Percentiles rank a stretch among this genome's conserved stretches.
Conservation (phyloP, 2,113 vertebrate species). For the Apodemus sylvaticus region DNA sequence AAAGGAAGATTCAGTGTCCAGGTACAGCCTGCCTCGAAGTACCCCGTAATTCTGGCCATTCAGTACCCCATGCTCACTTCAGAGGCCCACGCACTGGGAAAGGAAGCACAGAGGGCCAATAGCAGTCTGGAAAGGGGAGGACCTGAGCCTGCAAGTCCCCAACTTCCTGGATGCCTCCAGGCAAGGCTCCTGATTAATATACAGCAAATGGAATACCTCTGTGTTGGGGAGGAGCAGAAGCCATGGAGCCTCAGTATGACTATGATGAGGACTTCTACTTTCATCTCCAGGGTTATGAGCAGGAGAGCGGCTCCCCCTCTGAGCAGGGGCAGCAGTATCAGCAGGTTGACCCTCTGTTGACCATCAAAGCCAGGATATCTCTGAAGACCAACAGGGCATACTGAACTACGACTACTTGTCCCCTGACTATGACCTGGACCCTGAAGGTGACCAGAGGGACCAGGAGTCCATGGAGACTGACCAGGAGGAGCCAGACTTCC, state of each 20-base stretch:
- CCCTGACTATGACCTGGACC: not conserved
- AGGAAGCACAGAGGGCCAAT: not conserved
- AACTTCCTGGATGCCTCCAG: too few species aligned
- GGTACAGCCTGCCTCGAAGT: too few species aligned
- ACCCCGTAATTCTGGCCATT: accelerated
- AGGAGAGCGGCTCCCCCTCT: accelerated
- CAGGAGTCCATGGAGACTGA: not conserved
- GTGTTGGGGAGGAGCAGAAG: too few species aligned
- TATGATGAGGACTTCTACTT: not conserved
- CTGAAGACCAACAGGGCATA: not conserved
- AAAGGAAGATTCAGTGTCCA: not conserved
- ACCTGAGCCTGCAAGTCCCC: not conserved
- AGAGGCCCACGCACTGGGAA: not conserved
- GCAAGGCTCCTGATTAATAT: too few species aligned
- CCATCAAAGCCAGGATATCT: not conserved
- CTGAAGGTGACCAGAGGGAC: not conserved
- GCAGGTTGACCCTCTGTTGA: accelerated
- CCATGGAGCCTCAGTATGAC: not conserved
- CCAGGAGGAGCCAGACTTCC: too few species aligned
- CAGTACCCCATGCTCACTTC: too few species aligned
- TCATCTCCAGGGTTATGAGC: not conserved
- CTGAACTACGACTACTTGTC: accelerated
- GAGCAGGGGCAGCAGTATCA: not conserved
- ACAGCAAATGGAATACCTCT: not conserved
- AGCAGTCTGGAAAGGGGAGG: not conserved